These are phyloP conservation scores for Amphiura filiformis DNA, from an alignment of 35 echinoderm and acorn worm species.

Conservation along the genomic window DNA sequence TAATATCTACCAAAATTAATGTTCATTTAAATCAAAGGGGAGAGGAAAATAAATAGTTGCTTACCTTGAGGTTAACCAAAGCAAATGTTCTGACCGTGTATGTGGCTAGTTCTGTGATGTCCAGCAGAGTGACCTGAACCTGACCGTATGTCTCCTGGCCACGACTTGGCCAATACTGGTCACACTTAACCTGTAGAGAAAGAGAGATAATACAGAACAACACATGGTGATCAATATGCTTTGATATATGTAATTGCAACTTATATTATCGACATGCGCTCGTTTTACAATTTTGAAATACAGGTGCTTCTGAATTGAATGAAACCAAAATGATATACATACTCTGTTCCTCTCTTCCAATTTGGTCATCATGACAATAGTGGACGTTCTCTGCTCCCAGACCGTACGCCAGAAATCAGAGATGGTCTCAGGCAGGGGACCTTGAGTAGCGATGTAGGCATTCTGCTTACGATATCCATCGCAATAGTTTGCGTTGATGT, in stretches of 20 bases:
- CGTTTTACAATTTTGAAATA: too few species aligned
- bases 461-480: constrained; percentile 97
- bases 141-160: constrained; percentile 86
- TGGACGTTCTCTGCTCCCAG: constrained; percentile 90
- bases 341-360: constrained; percentile 96
- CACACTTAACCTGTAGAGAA: constrained; percentile 83
- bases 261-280: too few species aligned
- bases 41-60: neutral
- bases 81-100: constrained; percentile 92
- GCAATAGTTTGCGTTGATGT: constrained; percentile 98
- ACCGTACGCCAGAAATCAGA: constrained; percentile 98
- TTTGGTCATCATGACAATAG: constrained; percentile 99
- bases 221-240: too few species aligned
- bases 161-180: constrained; percentile 96
- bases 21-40: too few species aligned
- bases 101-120: constrained; percentile 87
- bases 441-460: constrained; percentile 97
- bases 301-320: too few species aligned
- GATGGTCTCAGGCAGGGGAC: constrained; percentile 91
- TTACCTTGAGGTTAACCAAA: constrained; percentile 90
- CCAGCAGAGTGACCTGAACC: constrained; percentile 82
- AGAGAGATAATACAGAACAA: neutral
- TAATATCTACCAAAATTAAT: too few species aligned
- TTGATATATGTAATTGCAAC: too few species aligned
- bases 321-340: neutral